Evolutionary conservation across 2,888 invertebrate species (phyloP), one percentile per base, ranked within the genome.

Genomic region (Eupithecia centaureata): DNA sequence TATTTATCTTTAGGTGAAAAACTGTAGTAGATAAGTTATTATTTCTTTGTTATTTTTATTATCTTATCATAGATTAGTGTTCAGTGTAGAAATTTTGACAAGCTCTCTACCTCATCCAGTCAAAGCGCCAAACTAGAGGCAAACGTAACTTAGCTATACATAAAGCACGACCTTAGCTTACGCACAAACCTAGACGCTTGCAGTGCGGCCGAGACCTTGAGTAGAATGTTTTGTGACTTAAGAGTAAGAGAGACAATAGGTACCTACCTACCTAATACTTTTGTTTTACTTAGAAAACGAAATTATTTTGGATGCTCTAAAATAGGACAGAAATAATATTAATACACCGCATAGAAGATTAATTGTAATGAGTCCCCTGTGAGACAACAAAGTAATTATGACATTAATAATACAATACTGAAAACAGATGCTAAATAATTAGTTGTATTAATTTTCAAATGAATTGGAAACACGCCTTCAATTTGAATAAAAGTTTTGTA

Each of bases 321-420:
- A 52, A 27, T 52, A 15, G 27, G 15, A 52, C 27, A 27, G 52
- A 27, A 13, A 8, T 27, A 51, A 25, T 25, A 15, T 52, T 25
- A 52, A 52, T 52, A 52, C 5, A 52, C 25, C 47, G 27, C 52
- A 27, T 15, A 27, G 52, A 52, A 15, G 52, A 52, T 52, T 52
- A 52, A 52, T 52, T 47, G 52, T 52, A 52, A 52, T 27, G 27
- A 15, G 52, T 27, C 52, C 52, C 52, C 15, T 27, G 52, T 47
- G 47, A 22, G 10, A 22, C 47, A 47, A 22, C 47, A 10, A 52
- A 27, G 52, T 52, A 56, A 27, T 52, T 52, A 52, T 52, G 27
- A 27, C 25, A 52, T 27, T 27, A 27, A 52, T 22, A 25, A 52
- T 22, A 25, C 25, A 51, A 51, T 52, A 22, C 47, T 1, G 47